Evolutionary conservation across 2,888 invertebrate species (phyloP), one percentile per base, ranked within the genome.

Genomic region (Ectropis crepuscularia): DNA sequence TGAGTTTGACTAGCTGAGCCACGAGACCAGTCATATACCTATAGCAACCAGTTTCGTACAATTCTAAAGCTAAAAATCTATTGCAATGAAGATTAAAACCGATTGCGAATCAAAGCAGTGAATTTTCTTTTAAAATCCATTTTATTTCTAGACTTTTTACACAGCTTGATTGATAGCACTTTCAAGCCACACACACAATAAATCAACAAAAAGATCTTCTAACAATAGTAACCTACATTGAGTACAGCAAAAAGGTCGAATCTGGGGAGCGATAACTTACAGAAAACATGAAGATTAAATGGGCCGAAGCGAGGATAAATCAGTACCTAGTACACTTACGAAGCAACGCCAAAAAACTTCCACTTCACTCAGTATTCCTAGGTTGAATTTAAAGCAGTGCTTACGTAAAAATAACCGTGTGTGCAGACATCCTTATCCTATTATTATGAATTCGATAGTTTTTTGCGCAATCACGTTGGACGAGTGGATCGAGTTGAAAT

Each of bases 301-400:
- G 68, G 66, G 57, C 67, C 63, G 67, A 54, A 51, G 46, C 60
- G 37, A 39, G 57, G 61, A 73, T 76, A 71, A 73, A 74, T 72
- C 67, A 75, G 72, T 70, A 55, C 46, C 55, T 38, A 67, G 66
- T 57, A 62, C 53, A 65, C 48, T 71, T 61, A 71, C 67, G 73
- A 74, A 71, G 61, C 67, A 55, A 57, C 75, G 75, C 75, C 75
- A 75, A 75, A 74, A 76, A 77, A 63, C 62, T 71, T 67, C 53
- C 10, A 65, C 54, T 49, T 58, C 43, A 47, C 61, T 53, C 36
- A 51, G 49, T 54, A 58, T 59, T 59, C 55, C 60, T 59, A 65
- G 50, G 63, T 51, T 58, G 47, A 61, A 36, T 6, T 51, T 53
- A 50, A 45, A 59, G 45, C 54, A 28, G 39, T 48, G 12, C 6